Conservation (phyloP, 2,113 vertebrate genomes). For the Notechis scutatus region DNA sequence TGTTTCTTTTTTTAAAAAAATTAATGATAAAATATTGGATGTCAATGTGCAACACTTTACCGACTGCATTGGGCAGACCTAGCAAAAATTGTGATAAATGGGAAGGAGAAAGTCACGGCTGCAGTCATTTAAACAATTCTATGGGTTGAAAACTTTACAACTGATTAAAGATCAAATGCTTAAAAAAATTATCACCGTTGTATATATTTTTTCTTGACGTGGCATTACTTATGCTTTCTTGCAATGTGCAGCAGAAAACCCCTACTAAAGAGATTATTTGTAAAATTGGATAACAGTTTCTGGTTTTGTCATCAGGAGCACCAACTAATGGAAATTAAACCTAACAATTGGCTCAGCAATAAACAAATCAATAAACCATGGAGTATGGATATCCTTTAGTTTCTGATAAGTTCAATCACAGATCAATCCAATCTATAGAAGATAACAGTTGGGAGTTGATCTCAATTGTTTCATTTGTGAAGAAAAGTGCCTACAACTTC, state of each 20-base stretch:
- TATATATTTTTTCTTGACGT: constrained; percentile 65
- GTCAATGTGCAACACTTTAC: constrained; percentile 64
- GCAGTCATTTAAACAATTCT: constrained; percentile 70
- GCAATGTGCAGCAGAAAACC: constrained; percentile 48
- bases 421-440: background rate
- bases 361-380: constrained; percentile 7
- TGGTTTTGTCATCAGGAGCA: constrained; percentile 23
- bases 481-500: background rate
- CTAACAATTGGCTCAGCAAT: constrained; percentile 51
- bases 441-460: background rate
- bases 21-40: constrained; percentile 79
- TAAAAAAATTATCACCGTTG: constrained; percentile 74
- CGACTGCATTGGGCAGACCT: constrained; percentile 68
- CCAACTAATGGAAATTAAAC: constrained; percentile 52
- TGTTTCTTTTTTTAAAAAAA: constrained; percentile 60
- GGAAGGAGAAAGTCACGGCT: constrained; percentile 64
- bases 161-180: constrained; percentile 80
- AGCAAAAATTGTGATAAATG: constrained; percentile 78
- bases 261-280: constrained; percentile 54
- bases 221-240: constrained; percentile 54
- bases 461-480: background rate
- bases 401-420: background rate
- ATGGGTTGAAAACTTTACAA: constrained; percentile 74
- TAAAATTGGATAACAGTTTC: constrained; percentile 35
- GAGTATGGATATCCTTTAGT: constrained; percentile 4